Evolutionary conservation across 2,797 vertebrate species (phyloP), one percentile per base, ranked within the genome.

Genomic region (Epinephelus coioides): DNA sequence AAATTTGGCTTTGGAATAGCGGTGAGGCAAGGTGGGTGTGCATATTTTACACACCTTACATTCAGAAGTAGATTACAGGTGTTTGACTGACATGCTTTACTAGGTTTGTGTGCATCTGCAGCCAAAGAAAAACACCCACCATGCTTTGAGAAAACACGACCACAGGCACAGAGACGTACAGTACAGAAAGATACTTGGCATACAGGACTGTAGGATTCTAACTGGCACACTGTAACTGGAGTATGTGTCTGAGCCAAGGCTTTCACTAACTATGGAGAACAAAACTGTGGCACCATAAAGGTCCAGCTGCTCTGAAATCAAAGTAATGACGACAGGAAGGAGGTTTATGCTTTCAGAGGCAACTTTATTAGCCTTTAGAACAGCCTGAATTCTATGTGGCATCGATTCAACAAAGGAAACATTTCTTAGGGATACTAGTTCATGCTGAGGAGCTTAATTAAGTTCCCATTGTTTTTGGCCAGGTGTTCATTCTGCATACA

Each of bases 11-110:
- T 61, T 53, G 77, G 62, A 49, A 63, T 27, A 62, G 25, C 59
- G 56, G 49, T 11, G 38, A 30, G 64, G 43, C 6, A 23, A 54
- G 10, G 64, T 70, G 76, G 78, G 76, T 57, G 74, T 78, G 71
- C 69, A 84, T 81, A 81, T 67, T 66, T 64, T 71, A 74, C 69
- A 81, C 3, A 30, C 55, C 59, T 49, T 62, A 34, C 49, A 64
- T 72, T 59, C 44, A n/a, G 47, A 47, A 69, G 56, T 47, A 55
- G 72, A 85, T 87, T 87, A 74, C 69, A 63, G 75, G 27, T 81
- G 65, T 71, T 54, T 50, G 69, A 73, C 6, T 47, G 70, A 23
- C 67, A 73, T 38, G 51, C 46, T 66, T 63, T 50, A 50, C 47
- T 19, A 15, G 19, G 34, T 66, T 60, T 71, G 49, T 65, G 59